These are phyloP conservation scores for Dromas ardeola DNA, from an alignment of 2,113 vertebrate genomes.

Conservation along the genomic window DNA sequence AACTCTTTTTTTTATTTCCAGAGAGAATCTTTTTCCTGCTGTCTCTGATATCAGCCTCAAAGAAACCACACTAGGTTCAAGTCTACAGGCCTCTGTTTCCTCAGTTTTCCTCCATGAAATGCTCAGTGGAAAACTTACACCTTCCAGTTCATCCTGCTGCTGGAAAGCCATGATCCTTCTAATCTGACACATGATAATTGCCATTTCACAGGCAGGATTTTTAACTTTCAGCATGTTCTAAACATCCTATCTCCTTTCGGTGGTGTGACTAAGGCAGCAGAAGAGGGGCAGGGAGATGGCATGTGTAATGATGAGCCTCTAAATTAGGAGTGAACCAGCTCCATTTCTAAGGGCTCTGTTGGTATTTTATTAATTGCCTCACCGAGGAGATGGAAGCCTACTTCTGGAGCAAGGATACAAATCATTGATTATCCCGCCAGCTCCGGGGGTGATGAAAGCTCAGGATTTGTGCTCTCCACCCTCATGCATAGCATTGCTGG, in stretches of 20 bases:
- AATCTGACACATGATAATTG: background rate
- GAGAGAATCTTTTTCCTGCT: background rate
- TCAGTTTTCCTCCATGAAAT: background rate
- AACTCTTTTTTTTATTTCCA: background rate
- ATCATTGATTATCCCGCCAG: background rate
- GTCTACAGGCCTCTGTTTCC: background rate
- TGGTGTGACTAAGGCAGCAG: background rate
- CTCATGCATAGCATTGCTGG: background rate
- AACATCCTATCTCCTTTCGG: background rate
- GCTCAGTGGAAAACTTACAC: background rate
- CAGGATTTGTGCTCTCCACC: background rate
- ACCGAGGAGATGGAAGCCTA: background rate
- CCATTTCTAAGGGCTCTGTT: background rate
- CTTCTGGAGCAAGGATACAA: background rate
- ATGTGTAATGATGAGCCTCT: background rate
- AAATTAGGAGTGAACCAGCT: background rate
- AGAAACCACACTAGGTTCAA: background rate
- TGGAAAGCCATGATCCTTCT: background rate
- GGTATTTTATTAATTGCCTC: background rate
- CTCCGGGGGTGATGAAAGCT: background rate
- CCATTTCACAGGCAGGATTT: background rate
- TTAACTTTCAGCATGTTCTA: background rate
- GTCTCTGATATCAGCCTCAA: background rate
- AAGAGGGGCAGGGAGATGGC: accelerated
- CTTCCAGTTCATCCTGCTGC: background rate